phyloP scores from a whole-genome alignment of 2,113 vertebrate genomes.

The Tachuris rubrigastra region DNA sequence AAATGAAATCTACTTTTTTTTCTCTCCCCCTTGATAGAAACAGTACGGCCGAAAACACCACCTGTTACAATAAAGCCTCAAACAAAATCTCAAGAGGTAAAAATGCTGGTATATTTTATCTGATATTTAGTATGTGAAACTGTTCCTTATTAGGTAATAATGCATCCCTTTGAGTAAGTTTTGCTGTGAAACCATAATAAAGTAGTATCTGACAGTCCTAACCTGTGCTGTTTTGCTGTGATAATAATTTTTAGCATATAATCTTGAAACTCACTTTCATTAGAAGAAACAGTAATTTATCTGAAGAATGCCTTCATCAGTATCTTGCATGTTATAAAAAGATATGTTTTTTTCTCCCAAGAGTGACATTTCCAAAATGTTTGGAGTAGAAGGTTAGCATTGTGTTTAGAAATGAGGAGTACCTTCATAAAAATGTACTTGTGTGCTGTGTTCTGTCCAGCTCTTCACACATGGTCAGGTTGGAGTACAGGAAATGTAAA shows the following conservation, averaged over 20 bases:
- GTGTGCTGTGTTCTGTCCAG: not conserved
- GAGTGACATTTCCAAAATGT: not conserved
- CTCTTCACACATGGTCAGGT: not conserved
- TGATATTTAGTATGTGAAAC: conserved; percentile 10
- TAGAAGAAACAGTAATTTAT: not conserved
- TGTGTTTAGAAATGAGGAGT: not conserved
- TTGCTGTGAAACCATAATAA: not conserved
- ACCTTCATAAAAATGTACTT: not conserved
- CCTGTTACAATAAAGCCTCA: conserved; percentile 85
- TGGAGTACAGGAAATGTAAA: not conserved
- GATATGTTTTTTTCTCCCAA: not conserved
- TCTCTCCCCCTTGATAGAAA: conserved; percentile 72
- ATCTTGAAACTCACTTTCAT: not conserved
- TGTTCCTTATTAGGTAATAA: not conserved
- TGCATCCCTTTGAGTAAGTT: not conserved
- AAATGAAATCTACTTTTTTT: not conserved
- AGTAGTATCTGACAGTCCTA: not conserved
- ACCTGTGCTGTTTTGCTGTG: not conserved
- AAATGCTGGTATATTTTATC: conserved; percentile 33
- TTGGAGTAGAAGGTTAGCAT: not conserved
- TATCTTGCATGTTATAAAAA: not conserved
- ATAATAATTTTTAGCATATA: not conserved
- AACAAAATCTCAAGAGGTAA: conserved; percentile 85
- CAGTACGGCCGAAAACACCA: conserved; percentile 89
- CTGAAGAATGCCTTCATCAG: not conserved